Base-by-base conservation (phyloP, 1,140 invertebrate species). In the Adelges cooleyi region DNA sequence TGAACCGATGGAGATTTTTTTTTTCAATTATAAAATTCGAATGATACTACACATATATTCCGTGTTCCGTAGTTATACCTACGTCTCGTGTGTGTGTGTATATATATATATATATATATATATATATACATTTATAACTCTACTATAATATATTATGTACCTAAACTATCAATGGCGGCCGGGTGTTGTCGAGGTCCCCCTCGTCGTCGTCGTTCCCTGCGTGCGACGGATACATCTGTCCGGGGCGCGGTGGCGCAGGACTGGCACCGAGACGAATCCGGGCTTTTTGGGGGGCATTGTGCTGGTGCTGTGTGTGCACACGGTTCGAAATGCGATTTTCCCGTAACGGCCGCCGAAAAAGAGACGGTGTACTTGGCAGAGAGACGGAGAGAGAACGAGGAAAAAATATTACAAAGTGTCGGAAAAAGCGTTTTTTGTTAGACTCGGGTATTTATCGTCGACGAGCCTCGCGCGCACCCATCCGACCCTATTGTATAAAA, bases 391-490 rank as follows among this genome's bases (percentile, higher is more conserved):
- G 29, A n/a, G n/a, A n/a, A n/a, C 0, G 29, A 36, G 20, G 18
- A 54, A 40, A 22, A 33, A 48, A 6, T 9, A 20, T 23, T 3
- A 59, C 40, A 44, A 27, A 59, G 40, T 59, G 53, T 20, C 53
- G 53, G 53, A 59, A 59, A 59, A 59, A 59, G 53, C 53, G 53
- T 59, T 59, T 59, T n/a, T 59, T 59, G 53, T 59, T 59, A 59
- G 53, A 59, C 23, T 44, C 53, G 53, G 36, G 36, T 38, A 40
- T 59, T 59, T 59, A 59, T 59, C 53, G 53, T 42, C 22, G 18
- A 20, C 53, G 36, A 18, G 6, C 6, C 6, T 36, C 6, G 33
- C 13, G 13, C 33, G 33, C 6, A 6, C 33, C 13, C 6, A 6
- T 13, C 33, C 33, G 33, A 17, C 40, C 9, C 29, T 33, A 33